Percentiles rank a stretch among this genome's conserved stretches.
Conservation (phyloP, 2,888 invertebrate species). For the Empis stercorea region DNA sequence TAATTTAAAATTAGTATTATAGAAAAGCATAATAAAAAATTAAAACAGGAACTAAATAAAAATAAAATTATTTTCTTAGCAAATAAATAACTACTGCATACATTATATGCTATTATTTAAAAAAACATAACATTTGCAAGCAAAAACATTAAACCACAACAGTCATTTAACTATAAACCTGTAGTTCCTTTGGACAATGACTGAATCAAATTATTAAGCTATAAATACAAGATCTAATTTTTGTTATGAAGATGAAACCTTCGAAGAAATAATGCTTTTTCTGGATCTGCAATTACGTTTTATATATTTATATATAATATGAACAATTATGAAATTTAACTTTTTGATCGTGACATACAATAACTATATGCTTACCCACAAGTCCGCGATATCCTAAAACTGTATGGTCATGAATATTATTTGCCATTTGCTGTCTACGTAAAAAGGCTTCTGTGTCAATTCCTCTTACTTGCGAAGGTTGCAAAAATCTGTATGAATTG, state of each 20-base stretch:
- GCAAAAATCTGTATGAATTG: constrained; percentile 48
- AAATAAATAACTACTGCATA: neutral
- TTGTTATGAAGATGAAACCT: constrained; percentile 15
- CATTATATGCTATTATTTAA: too few species aligned
- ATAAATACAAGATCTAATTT: neutral
- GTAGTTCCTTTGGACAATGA: too few species aligned
- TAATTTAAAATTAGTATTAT: constrained; percentile 2
- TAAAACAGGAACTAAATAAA: neutral
- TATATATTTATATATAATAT: neutral
- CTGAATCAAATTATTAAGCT: too few species aligned
- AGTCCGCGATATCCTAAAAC: constrained; percentile 63
- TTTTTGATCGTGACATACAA: neutral
- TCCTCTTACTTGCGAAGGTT: constrained; percentile 64
- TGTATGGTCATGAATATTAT: constrained; percentile 59
- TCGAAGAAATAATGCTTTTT: constrained; percentile 15
- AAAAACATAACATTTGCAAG: too few species aligned
- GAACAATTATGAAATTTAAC: neutral
- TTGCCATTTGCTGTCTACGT: constrained; percentile 58
- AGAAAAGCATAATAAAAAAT: constrained; percentile 7
- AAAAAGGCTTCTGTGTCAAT: constrained; percentile 64
- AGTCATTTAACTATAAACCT: too few species aligned
- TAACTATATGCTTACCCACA: constrained; percentile 41
- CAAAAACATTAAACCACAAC: too few species aligned
- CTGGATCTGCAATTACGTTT: constrained; percentile 13
- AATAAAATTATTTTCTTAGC: neutral